phyloP scores from a whole-genome alignment of 2,113 vertebrate species.

The Sceloporus tristichus region DNA sequence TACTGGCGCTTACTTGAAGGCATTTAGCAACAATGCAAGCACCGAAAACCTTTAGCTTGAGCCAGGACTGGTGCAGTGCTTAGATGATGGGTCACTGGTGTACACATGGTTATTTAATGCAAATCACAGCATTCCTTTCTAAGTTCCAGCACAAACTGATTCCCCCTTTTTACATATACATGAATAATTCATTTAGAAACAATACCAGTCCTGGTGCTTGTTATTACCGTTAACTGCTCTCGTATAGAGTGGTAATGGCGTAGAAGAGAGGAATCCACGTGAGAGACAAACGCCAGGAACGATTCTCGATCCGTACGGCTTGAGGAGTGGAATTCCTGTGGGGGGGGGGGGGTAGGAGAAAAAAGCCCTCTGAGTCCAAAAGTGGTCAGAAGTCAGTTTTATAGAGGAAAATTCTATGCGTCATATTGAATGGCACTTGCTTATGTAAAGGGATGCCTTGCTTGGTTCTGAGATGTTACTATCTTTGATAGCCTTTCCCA shows the following conservation, averaged over 20 bases:
- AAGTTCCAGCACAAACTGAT: neutral
- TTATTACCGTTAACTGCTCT: constrained; percentile 68
- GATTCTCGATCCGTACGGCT: constrained; percentile 45
- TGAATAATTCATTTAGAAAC: neutral
- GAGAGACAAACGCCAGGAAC: constrained; percentile 66
- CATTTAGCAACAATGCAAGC: too few species aligned
- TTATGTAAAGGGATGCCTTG: neutral
- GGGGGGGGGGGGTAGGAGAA: neutral
- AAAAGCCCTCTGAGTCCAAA: neutral
- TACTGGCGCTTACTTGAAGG: too few species aligned
- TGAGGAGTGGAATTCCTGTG: constrained; percentile 73
- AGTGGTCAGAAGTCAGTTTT: too few species aligned
- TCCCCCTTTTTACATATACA: neutral
- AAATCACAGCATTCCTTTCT: neutral
- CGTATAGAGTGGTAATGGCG: constrained; percentile 68
- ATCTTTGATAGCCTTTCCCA: neutral
- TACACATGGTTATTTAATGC: too few species aligned
- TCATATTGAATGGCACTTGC: neutral
- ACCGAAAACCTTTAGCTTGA: too few species aligned
- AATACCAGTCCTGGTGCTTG: neutral
- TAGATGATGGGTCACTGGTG: too few species aligned
- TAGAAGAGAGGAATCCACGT: constrained; percentile 67
- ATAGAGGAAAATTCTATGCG: neutral
- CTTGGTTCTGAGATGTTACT: neutral
- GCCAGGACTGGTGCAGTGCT: too few species aligned